Conservation (phyloP, 1,140 invertebrate species). For the Phymorhynchus buccinoides region DNA sequence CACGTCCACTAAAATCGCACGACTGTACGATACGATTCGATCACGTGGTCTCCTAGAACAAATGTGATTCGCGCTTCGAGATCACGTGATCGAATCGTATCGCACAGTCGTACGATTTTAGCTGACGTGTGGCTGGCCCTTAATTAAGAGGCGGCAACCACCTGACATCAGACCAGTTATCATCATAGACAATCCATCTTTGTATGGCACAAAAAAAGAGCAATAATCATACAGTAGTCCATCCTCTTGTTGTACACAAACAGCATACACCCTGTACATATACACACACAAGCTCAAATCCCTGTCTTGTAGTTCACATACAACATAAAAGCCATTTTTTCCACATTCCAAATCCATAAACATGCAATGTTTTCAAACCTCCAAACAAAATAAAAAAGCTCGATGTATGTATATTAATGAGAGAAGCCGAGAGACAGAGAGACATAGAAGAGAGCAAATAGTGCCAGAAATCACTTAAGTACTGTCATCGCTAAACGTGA, state of each 20-base stretch:
- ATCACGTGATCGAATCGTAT: no score
- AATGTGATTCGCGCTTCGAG: no score
- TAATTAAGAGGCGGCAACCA: no score
- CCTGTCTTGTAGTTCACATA: not conserved
- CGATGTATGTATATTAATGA: not conserved
- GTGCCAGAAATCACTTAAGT: not conserved
- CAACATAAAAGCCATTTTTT: not conserved
- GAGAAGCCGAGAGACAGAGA: not conserved
- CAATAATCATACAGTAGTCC: not conserved
- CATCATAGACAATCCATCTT: not conserved
- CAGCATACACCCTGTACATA: not conserved
- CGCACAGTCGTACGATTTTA: no score
- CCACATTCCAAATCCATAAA: not conserved
- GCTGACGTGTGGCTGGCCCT: no score
- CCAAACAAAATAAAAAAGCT: not conserved
- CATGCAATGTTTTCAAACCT: not conserved
- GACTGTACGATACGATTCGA: no score
- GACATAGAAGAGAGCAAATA: not conserved
- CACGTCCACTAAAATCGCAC: no score
- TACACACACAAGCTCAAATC: not conserved
- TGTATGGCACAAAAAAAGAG: conserved; percentile 5
- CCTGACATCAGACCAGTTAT: not conserved
- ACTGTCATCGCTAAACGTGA: no score
- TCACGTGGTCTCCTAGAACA: no score
- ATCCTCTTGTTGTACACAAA: not conserved